phyloP scores from a whole-genome alignment of 2,113 vertebrate species.

The Channa maculata region DNA sequence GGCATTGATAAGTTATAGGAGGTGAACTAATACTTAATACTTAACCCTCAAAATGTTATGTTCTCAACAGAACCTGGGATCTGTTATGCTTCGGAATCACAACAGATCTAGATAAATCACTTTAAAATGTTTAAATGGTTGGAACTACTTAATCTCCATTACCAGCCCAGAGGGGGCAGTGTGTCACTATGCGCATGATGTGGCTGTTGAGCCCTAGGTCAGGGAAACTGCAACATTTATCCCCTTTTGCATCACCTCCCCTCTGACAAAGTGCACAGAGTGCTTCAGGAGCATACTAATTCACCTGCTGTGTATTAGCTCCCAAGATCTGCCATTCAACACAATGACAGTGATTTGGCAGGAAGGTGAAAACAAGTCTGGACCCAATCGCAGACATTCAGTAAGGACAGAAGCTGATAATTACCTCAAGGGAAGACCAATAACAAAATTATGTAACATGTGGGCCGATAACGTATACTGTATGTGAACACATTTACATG shows the following conservation, averaged over 20 bases:
- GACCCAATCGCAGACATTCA: constrained; percentile 20
- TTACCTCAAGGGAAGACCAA: constrained; percentile 14
- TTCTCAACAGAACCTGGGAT: neutral
- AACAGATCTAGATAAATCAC: constrained; percentile 19
- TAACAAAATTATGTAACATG: neutral
- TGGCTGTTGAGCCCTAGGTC: constrained; percentile 54
- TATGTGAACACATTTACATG: neutral
- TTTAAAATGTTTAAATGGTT: constrained; percentile 15
- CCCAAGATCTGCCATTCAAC: constrained; percentile 66
- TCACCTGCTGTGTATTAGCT: constrained; percentile 65
- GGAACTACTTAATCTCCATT: constrained; percentile 43
- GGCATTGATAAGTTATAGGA: too few relatives aligned
- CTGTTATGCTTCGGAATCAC: constrained; percentile 20
- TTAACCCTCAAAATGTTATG: neutral
- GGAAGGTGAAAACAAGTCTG: constrained; percentile 55
- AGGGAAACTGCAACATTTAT: constrained; percentile 72
- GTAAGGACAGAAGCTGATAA: constrained; percentile 27
- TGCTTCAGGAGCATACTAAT: constrained; percentile 72
- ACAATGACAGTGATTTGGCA: constrained; percentile 67
- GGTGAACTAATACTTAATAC: too few relatives aligned
- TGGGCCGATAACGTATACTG: neutral
- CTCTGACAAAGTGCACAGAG: constrained; percentile 70
- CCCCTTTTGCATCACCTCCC: constrained; percentile 73
- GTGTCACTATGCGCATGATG: constrained; percentile 56
- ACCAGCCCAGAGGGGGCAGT: constrained; percentile 78